Evolutionary conservation across 2,797 vertebrate genomes (phyloP).

Genomic region (Neosilurus mollespiculum): DNA sequence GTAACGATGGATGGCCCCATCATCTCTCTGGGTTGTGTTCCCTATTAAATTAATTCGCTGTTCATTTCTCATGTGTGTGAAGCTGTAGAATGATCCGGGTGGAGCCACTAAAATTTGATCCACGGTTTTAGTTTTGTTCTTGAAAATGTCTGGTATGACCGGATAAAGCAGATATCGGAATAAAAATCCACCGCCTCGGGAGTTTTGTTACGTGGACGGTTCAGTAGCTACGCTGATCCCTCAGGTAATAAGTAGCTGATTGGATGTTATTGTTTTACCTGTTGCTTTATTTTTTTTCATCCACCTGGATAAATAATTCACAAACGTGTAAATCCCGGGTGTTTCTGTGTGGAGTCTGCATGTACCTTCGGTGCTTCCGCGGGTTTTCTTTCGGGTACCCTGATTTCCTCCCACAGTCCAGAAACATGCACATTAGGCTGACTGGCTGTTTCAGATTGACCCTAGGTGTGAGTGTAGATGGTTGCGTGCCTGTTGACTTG

Average conservation of each 20-base stretch:
- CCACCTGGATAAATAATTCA: not conserved
- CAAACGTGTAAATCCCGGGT: not conserved
- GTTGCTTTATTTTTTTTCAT: not conserved
- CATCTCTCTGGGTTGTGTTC: not conserved
- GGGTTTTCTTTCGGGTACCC: no score
- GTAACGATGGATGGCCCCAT: not conserved
- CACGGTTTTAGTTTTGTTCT: not conserved
- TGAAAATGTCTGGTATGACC: not conserved
- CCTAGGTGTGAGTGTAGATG: no score
- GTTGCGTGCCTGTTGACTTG: no score
- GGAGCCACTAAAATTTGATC: not conserved
- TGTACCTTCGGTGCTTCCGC: no score
- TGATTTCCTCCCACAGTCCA: no score
- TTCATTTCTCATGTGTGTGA: not conserved
- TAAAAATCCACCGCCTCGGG: no score
- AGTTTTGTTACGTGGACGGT: not conserved
- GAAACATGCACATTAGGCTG: no score
- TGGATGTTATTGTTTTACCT: not conserved
- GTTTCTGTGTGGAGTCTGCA: no score
- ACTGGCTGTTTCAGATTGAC: no score
- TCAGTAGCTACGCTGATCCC: not conserved
- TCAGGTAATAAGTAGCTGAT: not conserved
- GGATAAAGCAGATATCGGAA: not conserved
- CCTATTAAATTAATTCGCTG: no score
- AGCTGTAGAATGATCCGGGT: not conserved